Percentiles rank a stretch among this genome's conserved stretches.
Conservation (phyloP, 2,888 invertebrate species). For the Liposcelis brunnea region DNA sequence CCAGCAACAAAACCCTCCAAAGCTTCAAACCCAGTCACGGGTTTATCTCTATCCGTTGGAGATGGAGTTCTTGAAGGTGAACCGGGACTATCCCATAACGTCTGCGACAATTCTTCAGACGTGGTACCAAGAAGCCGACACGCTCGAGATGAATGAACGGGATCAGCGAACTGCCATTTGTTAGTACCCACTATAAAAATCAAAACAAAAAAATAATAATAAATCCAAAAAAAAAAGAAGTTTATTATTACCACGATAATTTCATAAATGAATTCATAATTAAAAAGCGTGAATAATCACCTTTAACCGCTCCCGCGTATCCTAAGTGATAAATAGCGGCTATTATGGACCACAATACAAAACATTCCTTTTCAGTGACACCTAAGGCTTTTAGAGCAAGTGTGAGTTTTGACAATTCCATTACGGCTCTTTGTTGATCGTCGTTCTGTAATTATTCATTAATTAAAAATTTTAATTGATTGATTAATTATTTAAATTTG, state of each 20-base stretch:
- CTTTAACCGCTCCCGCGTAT: slow-evolving; percentile 64
- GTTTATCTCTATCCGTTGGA: slow-evolving; percentile 44
- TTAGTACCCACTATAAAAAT: slow-evolving; percentile 26
- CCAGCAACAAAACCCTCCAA: slow-evolving; percentile 77
- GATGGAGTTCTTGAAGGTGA: slow-evolving; percentile 37
- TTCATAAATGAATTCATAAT: slow-evolving; percentile 10
- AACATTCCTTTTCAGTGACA: slow-evolving; percentile 59
- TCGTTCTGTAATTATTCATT: slow-evolving; percentile 33
- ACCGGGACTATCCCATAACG: slow-evolving; percentile 24
- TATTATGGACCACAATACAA: slow-evolving; percentile 69
- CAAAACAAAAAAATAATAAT: background rate
- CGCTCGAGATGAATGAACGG: slow-evolving; percentile 59
- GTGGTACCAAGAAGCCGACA: slow-evolving; percentile 60
- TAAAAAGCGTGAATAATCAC: slow-evolving; percentile 24
- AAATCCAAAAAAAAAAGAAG: background rate
- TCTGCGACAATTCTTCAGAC: slow-evolving; percentile 64
- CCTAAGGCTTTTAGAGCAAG: slow-evolving; percentile 59
- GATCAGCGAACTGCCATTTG: slow-evolving; percentile 58
- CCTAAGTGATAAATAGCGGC: slow-evolving; percentile 92
- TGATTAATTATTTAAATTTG: slow-evolving; percentile 2
- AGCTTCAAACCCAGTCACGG: slow-evolving; percentile 59
- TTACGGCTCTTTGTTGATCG: slow-evolving; percentile 59
- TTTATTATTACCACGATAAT: slow-evolving; percentile 10
- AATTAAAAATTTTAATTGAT: slow-evolving; percentile 8
- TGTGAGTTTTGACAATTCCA: slow-evolving; percentile 64